Evolutionary conservation across 2,113 vertebrate genomes (phyloP).

Genomic region (Tapirus terrestris): DNA sequence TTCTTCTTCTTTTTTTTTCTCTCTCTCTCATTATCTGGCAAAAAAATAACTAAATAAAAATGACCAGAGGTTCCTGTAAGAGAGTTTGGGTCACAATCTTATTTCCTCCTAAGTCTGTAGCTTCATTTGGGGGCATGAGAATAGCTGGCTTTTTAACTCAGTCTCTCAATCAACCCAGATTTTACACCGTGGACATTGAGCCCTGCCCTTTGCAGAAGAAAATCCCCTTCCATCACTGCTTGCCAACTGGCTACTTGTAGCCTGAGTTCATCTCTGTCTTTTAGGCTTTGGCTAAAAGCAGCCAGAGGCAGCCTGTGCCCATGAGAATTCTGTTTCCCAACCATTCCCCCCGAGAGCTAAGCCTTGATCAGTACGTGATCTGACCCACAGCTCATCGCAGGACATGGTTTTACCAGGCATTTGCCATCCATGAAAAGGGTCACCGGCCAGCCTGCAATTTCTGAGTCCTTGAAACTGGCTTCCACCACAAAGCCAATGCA

Average conservation of each 20-base stretch:
- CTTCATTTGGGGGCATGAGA: not conserved
- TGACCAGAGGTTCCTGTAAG: not conserved
- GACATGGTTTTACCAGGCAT: not conserved
- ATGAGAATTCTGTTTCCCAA: not conserved
- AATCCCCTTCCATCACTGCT: not conserved
- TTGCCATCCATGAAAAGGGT: not conserved
- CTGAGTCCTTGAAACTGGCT: not conserved
- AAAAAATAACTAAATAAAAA: not conserved
- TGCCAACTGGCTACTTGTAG: not conserved
- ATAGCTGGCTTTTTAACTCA: not conserved
- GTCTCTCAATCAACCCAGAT: not conserved
- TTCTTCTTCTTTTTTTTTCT: fast-evolving
- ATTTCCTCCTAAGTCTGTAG: not conserved
- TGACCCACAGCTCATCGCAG: not conserved
- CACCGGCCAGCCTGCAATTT: not conserved
- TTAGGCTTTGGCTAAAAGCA: not conserved
- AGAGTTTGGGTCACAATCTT: not conserved
- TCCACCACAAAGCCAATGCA: not conserved
- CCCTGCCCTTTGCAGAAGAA: not conserved
- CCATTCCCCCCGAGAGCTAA: not conserved
- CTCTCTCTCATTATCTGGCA: not conserved
- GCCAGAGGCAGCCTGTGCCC: not conserved
- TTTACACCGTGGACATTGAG: not conserved
- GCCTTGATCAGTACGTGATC: not conserved
- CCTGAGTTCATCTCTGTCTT: not conserved